These are phyloP conservation scores for Leptothorax acervorum DNA, from an alignment of 2,888 invertebrate genomes.

Conservation along the genomic window DNA sequence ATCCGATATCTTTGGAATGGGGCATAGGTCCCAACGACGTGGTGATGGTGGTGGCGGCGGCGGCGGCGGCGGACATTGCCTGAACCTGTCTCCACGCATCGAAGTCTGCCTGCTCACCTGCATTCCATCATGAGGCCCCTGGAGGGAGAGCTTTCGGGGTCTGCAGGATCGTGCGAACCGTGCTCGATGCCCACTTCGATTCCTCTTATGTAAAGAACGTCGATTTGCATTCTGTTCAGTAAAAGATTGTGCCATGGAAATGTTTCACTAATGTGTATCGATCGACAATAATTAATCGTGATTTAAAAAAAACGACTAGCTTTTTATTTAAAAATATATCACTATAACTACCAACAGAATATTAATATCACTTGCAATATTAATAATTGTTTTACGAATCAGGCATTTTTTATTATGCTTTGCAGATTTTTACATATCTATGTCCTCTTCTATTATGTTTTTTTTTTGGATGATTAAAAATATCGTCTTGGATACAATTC, in stretches of 20 bases:
- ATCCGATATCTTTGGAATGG: conserved; percentile 85
- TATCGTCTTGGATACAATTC: too few relatives aligned
- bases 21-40: conserved; percentile 81
- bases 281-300: neutral
- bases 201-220: neutral
- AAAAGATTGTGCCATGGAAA: neutral
- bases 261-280: neutral
- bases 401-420: neutral
- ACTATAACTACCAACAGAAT: neutral
- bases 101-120: conserved; percentile 83
- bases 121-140: conserved; percentile 82
- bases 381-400: neutral
- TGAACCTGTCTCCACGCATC: conserved; percentile 85
- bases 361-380: neutral
- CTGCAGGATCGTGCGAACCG: conserved; percentile 67
- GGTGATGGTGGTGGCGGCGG: conserved; percentile 42
- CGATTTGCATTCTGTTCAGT: neutral
- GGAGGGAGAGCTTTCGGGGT: conserved; percentile 76
- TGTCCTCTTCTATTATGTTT: too few relatives aligned
- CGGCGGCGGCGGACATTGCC: conserved; percentile 79
- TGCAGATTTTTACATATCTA: neutral
- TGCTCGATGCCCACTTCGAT: neutral
- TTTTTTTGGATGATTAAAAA: neutral
- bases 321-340: neutral
- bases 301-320: neutral